phyloP scores from a whole-genome alignment of 2,113 vertebrate genomes.

The Passerina amoena region DNA sequence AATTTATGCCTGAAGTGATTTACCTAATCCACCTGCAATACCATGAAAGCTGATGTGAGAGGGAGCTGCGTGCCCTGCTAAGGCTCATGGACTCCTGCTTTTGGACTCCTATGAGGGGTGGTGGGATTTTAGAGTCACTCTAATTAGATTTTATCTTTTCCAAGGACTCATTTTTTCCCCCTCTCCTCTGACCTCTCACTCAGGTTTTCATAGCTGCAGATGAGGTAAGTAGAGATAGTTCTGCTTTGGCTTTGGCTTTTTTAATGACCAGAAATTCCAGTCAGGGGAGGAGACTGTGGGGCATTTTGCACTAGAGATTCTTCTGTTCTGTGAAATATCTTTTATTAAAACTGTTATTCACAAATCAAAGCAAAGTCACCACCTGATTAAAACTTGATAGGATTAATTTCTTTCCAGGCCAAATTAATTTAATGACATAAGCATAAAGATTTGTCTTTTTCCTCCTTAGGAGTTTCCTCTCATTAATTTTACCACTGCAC shows the following conservation, averaged over 20 bases:
- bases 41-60: not conserved
- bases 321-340: constrained; percentile 30
- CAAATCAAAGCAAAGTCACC: constrained; percentile 32
- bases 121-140: not conserved
- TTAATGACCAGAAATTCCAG: not conserved
- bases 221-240: not conserved
- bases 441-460: not conserved
- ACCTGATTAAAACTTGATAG: constrained; percentile 49
- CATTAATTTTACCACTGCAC: not conserved
- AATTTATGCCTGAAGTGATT: not conserved
- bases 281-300: not conserved
- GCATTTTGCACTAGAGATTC: not conserved
- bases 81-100: not conserved
- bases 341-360: constrained; percentile 39
- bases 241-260: not conserved
- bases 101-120: not conserved
- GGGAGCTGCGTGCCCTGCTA: not conserved
- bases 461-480: not conserved
- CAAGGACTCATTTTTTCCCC: not conserved
- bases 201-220: not conserved
- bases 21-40: not conserved
- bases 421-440: not conserved
- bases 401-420: constrained; percentile 36
- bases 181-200: not conserved
- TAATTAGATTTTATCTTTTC: not conserved